Base-by-base conservation (phyloP, 2,888 invertebrate species). In the Ennomos quercinarius region DNA sequence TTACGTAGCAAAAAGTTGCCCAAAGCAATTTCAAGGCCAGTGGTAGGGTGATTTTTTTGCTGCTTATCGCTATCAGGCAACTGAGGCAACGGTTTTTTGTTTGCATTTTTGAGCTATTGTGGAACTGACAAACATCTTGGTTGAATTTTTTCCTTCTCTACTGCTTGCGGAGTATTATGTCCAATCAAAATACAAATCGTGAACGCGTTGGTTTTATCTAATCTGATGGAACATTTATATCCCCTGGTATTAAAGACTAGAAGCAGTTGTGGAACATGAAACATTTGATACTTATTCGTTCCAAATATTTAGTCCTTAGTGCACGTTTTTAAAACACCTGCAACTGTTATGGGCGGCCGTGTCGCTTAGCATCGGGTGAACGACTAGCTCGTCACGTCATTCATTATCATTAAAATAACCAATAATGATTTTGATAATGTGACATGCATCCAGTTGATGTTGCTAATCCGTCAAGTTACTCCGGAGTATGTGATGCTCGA, bases 11-110 rank as follows among this genome's bases (percentile, higher is more conserved):
- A 70, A 71, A 73, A 71, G 55, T 71, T 71, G 70, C 49, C 63
- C 64, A 64, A 72, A 77, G 76, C 74, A 76, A 74, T 67, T 68
- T 68, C 76, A 76, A 80, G 81, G 83, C 67, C 72, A 68, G 55
- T 63, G 60, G 38, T 64, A 64, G 68, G 71, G 68, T 61, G 61
- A 17, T 50, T 67, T 77, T 79, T 78, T 78, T 74, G 62, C 56
- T 13, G 52, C 44, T 62, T 68, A 70, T 72, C 69, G 57, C 69
- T 77, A 71, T 73, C 71, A 64, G 62, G 71, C 64, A 66, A 73
- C 61, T 49, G 47, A 64, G 27, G 27, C 27, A 27, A 27, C 27
- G 27, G 27, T 72, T 81, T 78, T 78, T 78, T 79, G 71, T 49
- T 27, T 13, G 54, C 38, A 58, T 70, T 74, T 74, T 71, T 70